These are phyloP conservation scores for Dendrophyllia cribrosa DNA, from an alignment of 64 coral and sea anemone species.

Conservation along the genomic window DNA sequence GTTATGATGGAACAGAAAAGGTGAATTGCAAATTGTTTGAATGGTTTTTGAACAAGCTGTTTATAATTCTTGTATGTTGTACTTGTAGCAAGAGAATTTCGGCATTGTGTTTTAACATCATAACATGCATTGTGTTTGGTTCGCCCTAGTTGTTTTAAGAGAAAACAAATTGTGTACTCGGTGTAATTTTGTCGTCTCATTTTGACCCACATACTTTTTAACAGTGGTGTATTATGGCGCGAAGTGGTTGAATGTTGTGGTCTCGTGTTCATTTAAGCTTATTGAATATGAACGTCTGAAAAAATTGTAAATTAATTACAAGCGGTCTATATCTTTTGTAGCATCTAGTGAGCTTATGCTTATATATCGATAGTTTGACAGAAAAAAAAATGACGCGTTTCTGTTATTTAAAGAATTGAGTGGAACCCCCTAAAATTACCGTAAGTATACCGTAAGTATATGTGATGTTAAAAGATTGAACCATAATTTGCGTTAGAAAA, in stretches of 20 bases:
- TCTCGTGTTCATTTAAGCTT: slow-evolving; percentile 5
- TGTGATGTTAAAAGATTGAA: too few relatives aligned
- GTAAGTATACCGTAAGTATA: too few relatives aligned
- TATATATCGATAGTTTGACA: too few relatives aligned
- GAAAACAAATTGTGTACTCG: neutral
- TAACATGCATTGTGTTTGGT: slow-evolving; percentile 24
- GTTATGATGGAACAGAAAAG: slow-evolving; percentile 24
- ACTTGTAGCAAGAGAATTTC: slow-evolving; percentile 13
- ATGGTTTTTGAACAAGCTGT: neutral
- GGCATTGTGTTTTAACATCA: slow-evolving; percentile 48
- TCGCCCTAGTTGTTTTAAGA: slow-evolving; percentile 43
- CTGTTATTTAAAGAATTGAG: too few relatives aligned
- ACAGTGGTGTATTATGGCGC: neutral
- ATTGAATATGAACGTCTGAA: neutral
- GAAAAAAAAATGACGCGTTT: too few relatives aligned
- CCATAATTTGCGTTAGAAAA: too few relatives aligned
- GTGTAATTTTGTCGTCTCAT: neutral
- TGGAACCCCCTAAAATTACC: too few relatives aligned
- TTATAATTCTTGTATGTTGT: neutral
- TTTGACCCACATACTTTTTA: neutral
- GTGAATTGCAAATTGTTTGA: slow-evolving; percentile 3
- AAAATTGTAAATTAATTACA: slow-evolving; percentile 12
- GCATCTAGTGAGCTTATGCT: too few relatives aligned
- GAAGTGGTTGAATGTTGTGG: neutral
- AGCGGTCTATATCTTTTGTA: neutral